These are phyloP conservation scores for Amblyopsis hoosieri DNA, from an alignment of 2,797 vertebrate genomes.

Conservation along the genomic window DNA sequence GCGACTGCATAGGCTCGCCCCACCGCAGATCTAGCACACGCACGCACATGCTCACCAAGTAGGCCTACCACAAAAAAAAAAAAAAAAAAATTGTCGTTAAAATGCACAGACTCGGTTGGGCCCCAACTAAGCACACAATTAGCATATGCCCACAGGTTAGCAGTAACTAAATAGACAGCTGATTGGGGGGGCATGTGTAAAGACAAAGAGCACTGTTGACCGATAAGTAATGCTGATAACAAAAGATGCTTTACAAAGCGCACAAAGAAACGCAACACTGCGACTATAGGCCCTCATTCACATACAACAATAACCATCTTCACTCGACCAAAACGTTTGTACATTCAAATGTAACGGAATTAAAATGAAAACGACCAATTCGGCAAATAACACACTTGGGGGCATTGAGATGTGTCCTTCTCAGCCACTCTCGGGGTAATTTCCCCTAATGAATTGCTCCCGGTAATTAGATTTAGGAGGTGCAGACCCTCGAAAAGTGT, in stretches of 20 bases:
- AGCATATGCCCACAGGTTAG: conserved; percentile 89
- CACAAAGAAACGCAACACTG: conserved; percentile 86
- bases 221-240: conserved; percentile 94
- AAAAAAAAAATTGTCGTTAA: conserved; percentile 87
- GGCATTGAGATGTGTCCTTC: conserved; percentile 26
- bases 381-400: conserved; percentile 46
- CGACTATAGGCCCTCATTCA: conserved; percentile 81
- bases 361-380: conserved; percentile 74
- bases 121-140: conserved; percentile 81
- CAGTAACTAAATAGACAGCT: conserved; percentile 91
- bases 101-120: conserved; percentile 80
- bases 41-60: conserved; percentile 21
- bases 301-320: conserved; percentile 73
- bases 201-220: conserved; percentile 94
- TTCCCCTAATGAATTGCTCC: conserved; percentile 84
- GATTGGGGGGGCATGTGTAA: conserved; percentile 92
- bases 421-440: conserved; percentile 61
- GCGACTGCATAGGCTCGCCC: neutral
- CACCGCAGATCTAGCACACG: neutral
- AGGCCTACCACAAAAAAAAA: conserved; percentile 53
- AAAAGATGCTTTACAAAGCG: conserved; percentile 84
- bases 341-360: conserved; percentile 68
- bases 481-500: conserved; percentile 82
- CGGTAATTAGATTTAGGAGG: conserved; percentile 91
- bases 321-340: conserved; percentile 52